phyloP scores from a whole-genome alignment of 2,888 invertebrate species.

The Tenodera sinensis region DNA sequence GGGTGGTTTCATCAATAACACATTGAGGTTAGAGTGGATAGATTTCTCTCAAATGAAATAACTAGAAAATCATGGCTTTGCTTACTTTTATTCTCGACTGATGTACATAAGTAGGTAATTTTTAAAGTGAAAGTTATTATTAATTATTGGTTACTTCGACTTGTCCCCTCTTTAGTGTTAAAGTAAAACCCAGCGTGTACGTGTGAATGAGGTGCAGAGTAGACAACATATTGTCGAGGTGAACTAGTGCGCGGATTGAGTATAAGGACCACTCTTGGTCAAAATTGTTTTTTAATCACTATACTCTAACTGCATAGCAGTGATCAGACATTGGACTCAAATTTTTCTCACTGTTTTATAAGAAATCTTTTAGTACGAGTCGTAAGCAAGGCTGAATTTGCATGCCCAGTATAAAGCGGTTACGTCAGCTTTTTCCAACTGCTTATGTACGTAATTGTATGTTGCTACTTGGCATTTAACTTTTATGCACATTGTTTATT shows the following conservation, averaged over 20 bases:
- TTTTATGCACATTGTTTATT: conserved; percentile 32
- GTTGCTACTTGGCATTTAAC: conserved; percentile 32
- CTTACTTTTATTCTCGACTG: conserved; percentile 33
- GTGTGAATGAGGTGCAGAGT: conserved; percentile 19
- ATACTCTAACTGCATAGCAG: conserved; percentile 12
- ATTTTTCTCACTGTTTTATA: conserved; percentile 12
- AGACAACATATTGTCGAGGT: not conserved
- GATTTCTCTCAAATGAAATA: conserved; percentile 21
- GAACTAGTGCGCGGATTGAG: conserved; percentile 3
- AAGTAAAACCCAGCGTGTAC: conserved; percentile 27
- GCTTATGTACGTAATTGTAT: conserved; percentile 33
- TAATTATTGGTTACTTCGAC: conserved; percentile 36
- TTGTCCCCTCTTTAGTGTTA: conserved; percentile 34
- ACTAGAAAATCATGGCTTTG: conserved; percentile 27
- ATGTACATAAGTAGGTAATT: conserved; percentile 34
- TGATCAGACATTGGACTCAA: conserved; percentile 7
- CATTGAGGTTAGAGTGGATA: not conserved
- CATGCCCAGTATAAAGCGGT: conserved; percentile 26
- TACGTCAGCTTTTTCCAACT: conserved; percentile 20
- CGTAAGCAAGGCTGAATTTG: conserved; percentile 25
- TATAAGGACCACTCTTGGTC: not conserved
- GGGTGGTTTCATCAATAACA: conserved; percentile 7
- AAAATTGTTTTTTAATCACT: not conserved
- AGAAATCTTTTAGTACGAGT: conserved; percentile 9
- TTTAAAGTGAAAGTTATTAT: conserved; percentile 32